Conservation (phyloP, 2,113 vertebrate species). For the Ifrita kowaldi region DNA sequence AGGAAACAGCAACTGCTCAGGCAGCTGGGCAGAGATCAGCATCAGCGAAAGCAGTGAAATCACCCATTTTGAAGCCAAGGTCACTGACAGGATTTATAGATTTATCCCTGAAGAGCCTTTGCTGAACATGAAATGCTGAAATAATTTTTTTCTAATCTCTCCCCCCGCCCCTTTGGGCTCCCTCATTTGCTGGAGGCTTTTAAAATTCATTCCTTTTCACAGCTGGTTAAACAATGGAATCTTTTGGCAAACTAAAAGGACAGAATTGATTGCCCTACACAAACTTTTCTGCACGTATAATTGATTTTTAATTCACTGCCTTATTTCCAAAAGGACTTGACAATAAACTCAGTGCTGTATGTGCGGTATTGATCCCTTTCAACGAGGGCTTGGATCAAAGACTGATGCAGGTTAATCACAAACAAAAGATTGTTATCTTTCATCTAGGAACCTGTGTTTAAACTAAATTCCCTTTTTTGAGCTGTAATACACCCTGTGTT, state of each 20-base stretch:
- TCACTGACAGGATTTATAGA: constrained; percentile 73
- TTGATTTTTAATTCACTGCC: constrained; percentile 73
- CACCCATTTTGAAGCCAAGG: constrained; percentile 64
- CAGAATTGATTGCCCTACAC: constrained; percentile 62
- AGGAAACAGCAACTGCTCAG: not conserved
- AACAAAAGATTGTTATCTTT: constrained; percentile 23
- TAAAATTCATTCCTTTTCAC: constrained; percentile 57
- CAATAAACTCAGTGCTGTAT: constrained; percentile 52
- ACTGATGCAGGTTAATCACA: constrained; percentile 18
- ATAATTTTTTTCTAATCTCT: constrained; percentile 19
- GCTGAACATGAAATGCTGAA: constrained; percentile 50
- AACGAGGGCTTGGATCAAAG: constrained; percentile 40
- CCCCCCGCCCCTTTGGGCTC: not conserved
- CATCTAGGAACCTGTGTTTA: not conserved
- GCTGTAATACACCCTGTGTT: not conserved
- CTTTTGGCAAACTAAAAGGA: constrained; percentile 69
- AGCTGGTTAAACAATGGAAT: constrained; percentile 66
- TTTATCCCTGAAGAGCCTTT: constrained; percentile 75
- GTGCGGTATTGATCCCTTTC: constrained; percentile 41
- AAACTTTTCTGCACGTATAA: constrained; percentile 63
- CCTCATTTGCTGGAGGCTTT: constrained; percentile 65
- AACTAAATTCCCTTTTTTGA: not conserved
- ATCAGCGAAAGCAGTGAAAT: not conserved
- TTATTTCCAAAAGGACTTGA: constrained; percentile 62
- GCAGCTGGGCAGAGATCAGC: constrained; percentile 13